A percentile compares a stretch with the other conserved stretches of the same genome.
These are phyloP conservation scores for Macrotus californicus DNA, from an alignment of 2,113 vertebrate species.

Conservation along the genomic window DNA sequence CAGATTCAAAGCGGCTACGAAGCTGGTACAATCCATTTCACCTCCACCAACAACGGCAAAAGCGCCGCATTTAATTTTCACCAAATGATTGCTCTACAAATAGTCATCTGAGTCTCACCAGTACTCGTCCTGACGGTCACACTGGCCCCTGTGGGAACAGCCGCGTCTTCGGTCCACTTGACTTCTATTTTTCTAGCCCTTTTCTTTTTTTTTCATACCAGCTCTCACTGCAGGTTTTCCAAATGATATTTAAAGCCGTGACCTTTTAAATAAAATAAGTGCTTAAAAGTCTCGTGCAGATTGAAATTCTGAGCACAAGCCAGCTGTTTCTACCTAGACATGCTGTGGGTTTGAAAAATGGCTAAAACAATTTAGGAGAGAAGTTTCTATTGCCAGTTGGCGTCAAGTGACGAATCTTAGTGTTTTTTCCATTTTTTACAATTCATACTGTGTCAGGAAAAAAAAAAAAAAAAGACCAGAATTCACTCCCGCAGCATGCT, in stretches of 20 bases:
- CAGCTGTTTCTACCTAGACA: constrained; percentile 45
- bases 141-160: too few species aligned
- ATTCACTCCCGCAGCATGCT: constrained; percentile 4
- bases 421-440: constrained; percentile 26
- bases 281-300: constrained; percentile 3
- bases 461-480: constrained; percentile 11
- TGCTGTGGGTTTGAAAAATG: constrained; percentile 45
- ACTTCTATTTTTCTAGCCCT: background rate
- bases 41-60: background rate
- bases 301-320: constrained; percentile 44
- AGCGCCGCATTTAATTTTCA: background rate
- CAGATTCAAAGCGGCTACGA: background rate
- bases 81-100: background rate
- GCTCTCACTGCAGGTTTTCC: background rate
- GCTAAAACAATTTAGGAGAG: constrained; percentile 32
- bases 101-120: background rate
- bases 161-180: background rate
- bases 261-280: constrained; percentile 40
- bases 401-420: background rate
- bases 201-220: background rate
- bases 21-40: background rate
- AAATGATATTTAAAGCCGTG: constrained; percentile 29
- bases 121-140: background rate
- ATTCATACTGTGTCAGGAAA: constrained; percentile 6
- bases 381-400: constrained; percentile 39